Percentiles rank a stretch among this genome's conserved stretches.
Evolutionary conservation across 2,113 vertebrate genomes (phyloP).

Genomic region (Oenanthe melanoleuca): DNA sequence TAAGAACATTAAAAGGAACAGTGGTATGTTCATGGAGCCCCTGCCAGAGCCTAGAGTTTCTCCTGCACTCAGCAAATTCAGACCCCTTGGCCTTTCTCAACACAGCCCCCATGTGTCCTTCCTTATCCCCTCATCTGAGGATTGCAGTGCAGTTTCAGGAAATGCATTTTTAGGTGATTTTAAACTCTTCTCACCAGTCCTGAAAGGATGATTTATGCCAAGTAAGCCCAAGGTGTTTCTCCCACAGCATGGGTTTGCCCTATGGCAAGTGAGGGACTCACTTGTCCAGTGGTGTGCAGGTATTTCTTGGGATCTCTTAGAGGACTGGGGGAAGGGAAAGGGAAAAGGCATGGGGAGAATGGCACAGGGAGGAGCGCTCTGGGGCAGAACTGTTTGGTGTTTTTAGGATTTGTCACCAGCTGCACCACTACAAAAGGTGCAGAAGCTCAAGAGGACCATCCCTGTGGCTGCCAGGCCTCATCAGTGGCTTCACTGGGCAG

Average conservation of each 20-base stretch:
- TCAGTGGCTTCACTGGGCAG: background rate
- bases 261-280: rapidly evolving
- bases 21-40: background rate
- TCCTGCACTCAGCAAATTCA: background rate
- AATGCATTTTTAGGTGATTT: background rate
- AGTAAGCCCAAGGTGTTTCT: background rate
- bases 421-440: background rate
- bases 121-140: background rate
- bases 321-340: background rate
- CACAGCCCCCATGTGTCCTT: rapidly evolving
- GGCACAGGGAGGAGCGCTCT: background rate
- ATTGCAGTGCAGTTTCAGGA: background rate
- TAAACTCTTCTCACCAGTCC: background rate
- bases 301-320: background rate
- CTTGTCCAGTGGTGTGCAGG: rapidly evolving
- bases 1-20: background rate
- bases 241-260: background rate
- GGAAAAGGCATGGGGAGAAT: background rate
- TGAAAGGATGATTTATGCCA: background rate
- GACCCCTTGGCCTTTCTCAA: background rate
- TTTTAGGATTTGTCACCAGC: background rate
- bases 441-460: background rate
- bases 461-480: background rate
- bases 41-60: background rate
- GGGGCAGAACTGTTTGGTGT: too few species aligned